Evolutionary conservation across 2,797 vertebrate species (phyloP).

Genomic region (Poecilia wingei): DNA sequence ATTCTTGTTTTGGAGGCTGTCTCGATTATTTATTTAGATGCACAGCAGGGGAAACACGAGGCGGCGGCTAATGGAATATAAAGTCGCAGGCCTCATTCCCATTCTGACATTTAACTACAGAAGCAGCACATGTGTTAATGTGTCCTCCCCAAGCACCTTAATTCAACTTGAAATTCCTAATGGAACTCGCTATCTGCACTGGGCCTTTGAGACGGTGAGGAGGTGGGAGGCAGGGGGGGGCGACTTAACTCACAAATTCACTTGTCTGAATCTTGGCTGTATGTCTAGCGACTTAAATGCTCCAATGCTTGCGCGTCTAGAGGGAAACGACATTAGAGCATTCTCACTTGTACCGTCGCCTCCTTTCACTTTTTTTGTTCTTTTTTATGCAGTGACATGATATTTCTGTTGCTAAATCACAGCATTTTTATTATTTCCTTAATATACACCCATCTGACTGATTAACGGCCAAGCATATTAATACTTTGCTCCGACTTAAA

Average conservation of each 20-base stretch:
- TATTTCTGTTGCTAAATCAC: slow-evolving; percentile 55
- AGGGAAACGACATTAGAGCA: slow-evolving; percentile 66
- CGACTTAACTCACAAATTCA: slow-evolving; percentile 82
- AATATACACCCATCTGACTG: slow-evolving; percentile 23
- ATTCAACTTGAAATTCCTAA: slow-evolving; percentile 83
- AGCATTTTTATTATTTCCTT: slow-evolving; percentile 8
- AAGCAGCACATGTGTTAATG: slow-evolving; percentile 80
- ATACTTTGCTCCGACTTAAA: not conserved
- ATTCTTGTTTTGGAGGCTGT: slow-evolving; percentile 84
- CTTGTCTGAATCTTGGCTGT: slow-evolving; percentile 76
- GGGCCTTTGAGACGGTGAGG: slow-evolving; percentile 65
- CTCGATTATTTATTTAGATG: slow-evolving; percentile 86
- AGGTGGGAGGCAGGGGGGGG: slow-evolving; percentile 14
- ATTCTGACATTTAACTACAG: slow-evolving; percentile 85
- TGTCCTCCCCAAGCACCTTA: slow-evolving; percentile 80
- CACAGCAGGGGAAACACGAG: slow-evolving; percentile 82
- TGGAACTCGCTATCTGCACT: slow-evolving; percentile 75
- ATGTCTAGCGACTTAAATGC: slow-evolving; percentile 78
- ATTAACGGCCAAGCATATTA: not conserved
- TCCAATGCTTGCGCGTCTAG: slow-evolving; percentile 72
- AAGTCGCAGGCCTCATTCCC: slow-evolving; percentile 83
- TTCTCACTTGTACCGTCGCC: slow-evolving; percentile 56
- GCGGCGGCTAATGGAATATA: slow-evolving; percentile 83
- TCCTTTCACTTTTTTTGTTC: slow-evolving; percentile 23
- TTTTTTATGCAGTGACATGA: slow-evolving; percentile 45